These are phyloP conservation scores for Stichodactyla mertensii DNA, from an alignment of 64 coral and sea anemone genomes.

Conservation along the genomic window DNA sequence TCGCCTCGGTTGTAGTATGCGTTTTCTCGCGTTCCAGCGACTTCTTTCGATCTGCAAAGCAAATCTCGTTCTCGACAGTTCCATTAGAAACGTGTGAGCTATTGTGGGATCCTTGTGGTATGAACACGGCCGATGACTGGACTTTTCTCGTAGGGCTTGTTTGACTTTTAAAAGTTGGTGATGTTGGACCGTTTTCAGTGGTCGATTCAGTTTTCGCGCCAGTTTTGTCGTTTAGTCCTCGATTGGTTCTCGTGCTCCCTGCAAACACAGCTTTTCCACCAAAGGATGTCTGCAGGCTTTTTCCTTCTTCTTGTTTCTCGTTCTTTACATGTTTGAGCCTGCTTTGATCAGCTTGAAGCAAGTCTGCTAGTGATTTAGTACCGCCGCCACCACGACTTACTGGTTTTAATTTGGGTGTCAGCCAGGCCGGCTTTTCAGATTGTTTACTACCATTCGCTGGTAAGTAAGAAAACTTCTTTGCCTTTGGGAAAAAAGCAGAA, in stretches of 20 bases:
- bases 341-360: conserved; percentile 17
- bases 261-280: not conserved
- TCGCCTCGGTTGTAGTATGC: not conserved
- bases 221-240: not conserved
- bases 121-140: conserved; percentile 3
- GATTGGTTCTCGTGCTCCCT: not conserved
- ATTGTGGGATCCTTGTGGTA: conserved; percentile 4
- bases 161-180: not conserved
- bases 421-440: conserved; percentile 9
- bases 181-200: not conserved
- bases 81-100: not conserved
- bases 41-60: conserved; percentile 1
- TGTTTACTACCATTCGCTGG: conserved; percentile 1
- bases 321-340: not conserved
- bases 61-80: not conserved
- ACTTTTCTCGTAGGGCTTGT: not conserved
- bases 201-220: not conserved
- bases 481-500: not conserved
- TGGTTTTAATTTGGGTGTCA: not conserved
- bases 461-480: conserved; percentile 5
- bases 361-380: not conserved
- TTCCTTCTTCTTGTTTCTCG: not conserved
- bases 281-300: not conserved
- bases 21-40: not conserved
- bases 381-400: not conserved